These are phyloP conservation scores for Therioaphis trifolii DNA, from an alignment of 2,888 invertebrate genomes.

Conservation along the genomic window DNA sequence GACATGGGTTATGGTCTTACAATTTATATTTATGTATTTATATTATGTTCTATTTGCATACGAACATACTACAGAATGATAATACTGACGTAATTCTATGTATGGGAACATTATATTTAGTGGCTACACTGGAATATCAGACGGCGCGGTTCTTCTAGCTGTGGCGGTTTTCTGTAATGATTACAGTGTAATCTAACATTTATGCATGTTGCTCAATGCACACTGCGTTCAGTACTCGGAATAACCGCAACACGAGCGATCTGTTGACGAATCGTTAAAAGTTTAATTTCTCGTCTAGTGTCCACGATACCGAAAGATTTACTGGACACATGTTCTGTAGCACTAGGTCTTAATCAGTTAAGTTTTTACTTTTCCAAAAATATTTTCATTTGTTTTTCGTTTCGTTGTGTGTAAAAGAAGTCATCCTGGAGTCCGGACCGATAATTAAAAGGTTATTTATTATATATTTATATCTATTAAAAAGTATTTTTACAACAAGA, in stretches of 20 bases:
- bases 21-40: no score
- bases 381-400: neutral
- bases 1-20: no score
- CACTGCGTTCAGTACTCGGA: conserved; percentile 17
- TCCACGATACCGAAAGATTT: neutral
- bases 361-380: neutral
- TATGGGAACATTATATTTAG: neutral
- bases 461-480: neutral
- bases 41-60: no score
- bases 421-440: conserved; percentile 62
- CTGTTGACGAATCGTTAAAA: neutral
- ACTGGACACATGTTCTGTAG: neutral
- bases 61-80: no score
- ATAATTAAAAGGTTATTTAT: conserved; percentile 48
- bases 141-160: conserved; percentile 34
- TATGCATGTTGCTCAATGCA: neutral
- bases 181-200: neutral
- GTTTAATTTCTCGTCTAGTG: neutral
- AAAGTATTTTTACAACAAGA: neutral
- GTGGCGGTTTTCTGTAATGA: conserved; percentile 45
- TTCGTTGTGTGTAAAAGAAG: conserved; percentile 21
- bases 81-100: neutral
- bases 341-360: neutral
- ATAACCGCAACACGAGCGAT: neutral
- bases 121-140: conserved; percentile 48